These are phyloP conservation scores for Cuculus canorus DNA, from an alignment of 2,797 vertebrate genomes.

Conservation along the genomic window DNA sequence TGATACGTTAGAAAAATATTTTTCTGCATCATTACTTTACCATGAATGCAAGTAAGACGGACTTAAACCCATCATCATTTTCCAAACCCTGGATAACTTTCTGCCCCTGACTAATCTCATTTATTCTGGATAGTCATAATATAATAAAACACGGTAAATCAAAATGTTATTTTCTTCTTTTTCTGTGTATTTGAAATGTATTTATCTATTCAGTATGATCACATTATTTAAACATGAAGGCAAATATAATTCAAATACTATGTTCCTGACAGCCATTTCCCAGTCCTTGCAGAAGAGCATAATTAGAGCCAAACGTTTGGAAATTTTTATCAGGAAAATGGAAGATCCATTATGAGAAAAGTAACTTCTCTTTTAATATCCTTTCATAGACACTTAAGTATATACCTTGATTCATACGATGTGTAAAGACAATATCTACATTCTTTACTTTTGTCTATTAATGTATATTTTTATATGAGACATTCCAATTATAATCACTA, in stretches of 20 bases:
- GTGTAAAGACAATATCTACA: not conserved
- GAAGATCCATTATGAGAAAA: not conserved
- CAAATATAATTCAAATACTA: not conserved
- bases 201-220: not conserved
- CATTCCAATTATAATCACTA: not conserved
- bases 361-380: not conserved
- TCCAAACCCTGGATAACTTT: not conserved
- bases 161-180: not conserved
- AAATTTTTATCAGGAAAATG: not conserved
- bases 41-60: not conserved
- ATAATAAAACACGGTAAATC: not conserved
- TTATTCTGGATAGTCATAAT: not conserved
- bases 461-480: not conserved
- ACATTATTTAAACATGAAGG: not conserved
- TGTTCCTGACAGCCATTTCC: not conserved
- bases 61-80: not conserved
- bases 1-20: conserved; percentile 55
- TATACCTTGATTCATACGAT: not conserved
- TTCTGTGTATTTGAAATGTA: not conserved
- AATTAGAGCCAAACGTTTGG: not conserved
- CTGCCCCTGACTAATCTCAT: not conserved
- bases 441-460: not conserved
- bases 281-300: not conserved
- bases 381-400: not conserved
- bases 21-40: conserved; percentile 45